Base-by-base conservation (phyloP, 2,113 vertebrate genomes). In the Tetraodon nigroviridis region DNA sequence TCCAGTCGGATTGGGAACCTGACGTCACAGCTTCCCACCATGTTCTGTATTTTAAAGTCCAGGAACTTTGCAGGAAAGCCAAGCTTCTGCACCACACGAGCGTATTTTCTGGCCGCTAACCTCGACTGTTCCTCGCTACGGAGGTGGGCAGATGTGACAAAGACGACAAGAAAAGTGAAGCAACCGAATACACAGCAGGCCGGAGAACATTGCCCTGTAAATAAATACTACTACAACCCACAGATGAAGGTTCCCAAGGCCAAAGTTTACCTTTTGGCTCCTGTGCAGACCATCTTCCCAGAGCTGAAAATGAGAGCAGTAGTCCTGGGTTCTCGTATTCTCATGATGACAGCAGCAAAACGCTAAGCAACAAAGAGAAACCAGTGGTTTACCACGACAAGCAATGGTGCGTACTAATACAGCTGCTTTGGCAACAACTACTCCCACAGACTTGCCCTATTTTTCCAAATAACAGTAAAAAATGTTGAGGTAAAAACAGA, bases 31-130 rank as follows among this genome's bases (percentile, higher is more conserved):
- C 96, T 99, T 54, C 97, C 97, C 73, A 99, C 96, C 97, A 99
- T 99, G 81, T 99, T 99, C 84, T 99, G 97, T 83, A 99, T 99
- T 87, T 99, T 99, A 76, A 99, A 99, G 87, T 99, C 97, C 76
- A 99, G 81, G 81, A 99, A 99, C 81, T 99, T 99, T 1, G 97
- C 97, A 50, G 96, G 95, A 76, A 99, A 99, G 6, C 96, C 97
- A 59, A 99, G 86, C 78, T 99, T 99, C 87, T 99, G 97, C 40
- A 99, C 97, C 61, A 99, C 97, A 84, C 97, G 90, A 40, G 96
- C 97, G 6, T 99, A 99, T 58, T 99, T 99, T 57, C 97, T 94
- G 42, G 96, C 97, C 64, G 97, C 96, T 81, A 99, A 81, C 65
- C 96, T 90, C 6, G 96, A 99, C 62, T 97, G 96, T 68, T 98